Evolutionary conservation across 2,113 vertebrate species (phyloP).

Genomic region (Ranitomeya imitator): DNA sequence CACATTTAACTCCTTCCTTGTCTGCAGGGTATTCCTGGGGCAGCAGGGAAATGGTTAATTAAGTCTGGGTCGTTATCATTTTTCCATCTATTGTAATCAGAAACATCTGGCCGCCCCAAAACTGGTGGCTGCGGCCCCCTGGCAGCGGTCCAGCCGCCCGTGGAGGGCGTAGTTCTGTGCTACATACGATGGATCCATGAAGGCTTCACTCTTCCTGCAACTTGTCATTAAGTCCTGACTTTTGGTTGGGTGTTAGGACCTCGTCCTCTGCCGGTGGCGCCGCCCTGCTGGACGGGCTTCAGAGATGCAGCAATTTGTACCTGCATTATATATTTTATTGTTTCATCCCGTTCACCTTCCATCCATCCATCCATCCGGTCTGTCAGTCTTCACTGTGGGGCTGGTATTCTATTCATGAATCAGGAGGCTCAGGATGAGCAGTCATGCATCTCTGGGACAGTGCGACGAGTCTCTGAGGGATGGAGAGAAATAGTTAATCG

Average conservation of each 20-base stretch:
- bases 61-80: not conserved
- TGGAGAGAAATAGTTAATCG: too few species aligned
- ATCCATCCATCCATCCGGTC: too few species aligned
- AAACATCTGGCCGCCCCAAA: conserved; percentile 29
- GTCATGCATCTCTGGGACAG: not conserved
- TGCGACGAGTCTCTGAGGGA: too few species aligned
- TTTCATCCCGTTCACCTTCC: too few species aligned
- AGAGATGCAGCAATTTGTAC: too few species aligned
- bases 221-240: too few species aligned
- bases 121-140: not conserved
- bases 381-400: not conserved
- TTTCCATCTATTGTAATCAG: conserved; percentile 30
- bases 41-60: conserved; percentile 8
- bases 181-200: too few species aligned
- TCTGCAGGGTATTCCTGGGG: not conserved
- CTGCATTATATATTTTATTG: too few species aligned
- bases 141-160: not conserved
- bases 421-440: not conserved
- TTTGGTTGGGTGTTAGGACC: too few species aligned
- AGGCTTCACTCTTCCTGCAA: too few species aligned
- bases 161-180: not conserved
- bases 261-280: too few species aligned
- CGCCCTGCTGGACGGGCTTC: too few species aligned
- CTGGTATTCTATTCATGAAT: not conserved
- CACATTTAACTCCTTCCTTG: conserved; percentile 1